Base-by-base conservation (phyloP, 2,797 vertebrate genomes). In the Pempheris klunzingeri region DNA sequence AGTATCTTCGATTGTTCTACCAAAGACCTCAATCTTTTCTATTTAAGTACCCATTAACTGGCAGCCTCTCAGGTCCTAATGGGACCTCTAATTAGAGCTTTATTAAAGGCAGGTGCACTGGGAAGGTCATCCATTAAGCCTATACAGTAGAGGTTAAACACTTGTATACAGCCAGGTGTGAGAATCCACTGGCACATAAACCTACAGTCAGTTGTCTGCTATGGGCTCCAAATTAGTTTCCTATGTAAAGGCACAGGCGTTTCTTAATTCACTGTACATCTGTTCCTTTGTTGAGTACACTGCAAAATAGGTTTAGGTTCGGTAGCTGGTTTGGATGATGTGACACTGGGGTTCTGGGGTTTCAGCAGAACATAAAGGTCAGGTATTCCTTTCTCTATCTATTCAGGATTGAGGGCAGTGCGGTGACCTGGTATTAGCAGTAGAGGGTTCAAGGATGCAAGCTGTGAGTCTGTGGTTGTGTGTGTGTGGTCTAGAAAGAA, bases 1-100 rank as follows among this genome's bases (percentile, higher is more conserved):
- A 70, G 76, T 38, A 41, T 71, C 75, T 85, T 75, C 34, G 49
- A 88, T 80, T 83, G 68, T 80, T 87, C 74, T 47, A 73, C 66
- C 73, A 50, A 81, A 80, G 57, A 78, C 71, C 49, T 55, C 72
- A 74, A 83, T 86, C 70, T 79, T 76, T 81, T 70, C 81, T 68
- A 32, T 80, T 86, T 82, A 78, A 82, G 80, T 69, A 22, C 32
- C 71, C 77, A 77, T 85, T 86, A 90, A 84, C 64, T n/a, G 58
- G 15, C 53, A 65, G 63, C 59, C 75, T 83, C 79, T 84, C 68
- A 50, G 47, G 57, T 70, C 69, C 79, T 78, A 80, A 83, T 59
- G 72, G 47, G 64, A 66, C 81, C 63, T 74, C 60, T 85, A 86
- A 90, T 90, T 87, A 83, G 76, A 70, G 61, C 70, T 82, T 80